Conservation (phyloP, 92 coral and sea anemone species). For the Palythoa caribaeorum region DNA sequence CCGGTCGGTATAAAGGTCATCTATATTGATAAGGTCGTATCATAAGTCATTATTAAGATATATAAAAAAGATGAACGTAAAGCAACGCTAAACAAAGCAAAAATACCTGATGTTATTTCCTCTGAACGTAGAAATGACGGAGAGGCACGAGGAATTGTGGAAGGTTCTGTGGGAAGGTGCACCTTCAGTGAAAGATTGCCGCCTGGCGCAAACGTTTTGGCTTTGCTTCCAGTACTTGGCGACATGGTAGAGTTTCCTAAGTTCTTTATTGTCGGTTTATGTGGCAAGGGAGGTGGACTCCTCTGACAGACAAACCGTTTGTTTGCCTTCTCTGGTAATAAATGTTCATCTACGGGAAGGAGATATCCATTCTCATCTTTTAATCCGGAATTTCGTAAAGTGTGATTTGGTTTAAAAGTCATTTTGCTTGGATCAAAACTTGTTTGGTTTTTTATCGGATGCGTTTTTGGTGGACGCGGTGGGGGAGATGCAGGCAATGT, state of each 20-base stretch:
- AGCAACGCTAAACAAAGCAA: background rate
- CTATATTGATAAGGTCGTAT: no score
- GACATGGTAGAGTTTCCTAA: no score
- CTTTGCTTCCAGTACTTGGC: background rate
- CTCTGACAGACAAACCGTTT: no score
- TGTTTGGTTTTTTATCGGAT: background rate
- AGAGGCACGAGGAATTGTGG: background rate
- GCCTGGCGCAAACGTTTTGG: background rate
- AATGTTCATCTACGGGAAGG: background rate
- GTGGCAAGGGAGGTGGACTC: conserved; percentile 14
- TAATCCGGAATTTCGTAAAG: background rate
- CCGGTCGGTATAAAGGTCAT: no score
- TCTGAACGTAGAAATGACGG: background rate
- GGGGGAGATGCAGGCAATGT: background rate
- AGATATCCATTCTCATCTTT: conserved; percentile 13
- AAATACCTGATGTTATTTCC: background rate
- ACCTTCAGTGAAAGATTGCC: background rate
- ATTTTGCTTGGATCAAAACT: background rate
- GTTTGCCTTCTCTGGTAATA: background rate
- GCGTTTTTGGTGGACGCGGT: background rate
- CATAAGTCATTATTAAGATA: no score
- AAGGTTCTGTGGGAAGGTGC: background rate
- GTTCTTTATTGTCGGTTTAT: background rate
- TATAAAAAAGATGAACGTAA: no score
- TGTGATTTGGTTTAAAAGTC: background rate